These are phyloP conservation scores for Gastrophysa polygoni DNA, from an alignment of 2,888 invertebrate genomes.

Conservation along the genomic window DNA sequence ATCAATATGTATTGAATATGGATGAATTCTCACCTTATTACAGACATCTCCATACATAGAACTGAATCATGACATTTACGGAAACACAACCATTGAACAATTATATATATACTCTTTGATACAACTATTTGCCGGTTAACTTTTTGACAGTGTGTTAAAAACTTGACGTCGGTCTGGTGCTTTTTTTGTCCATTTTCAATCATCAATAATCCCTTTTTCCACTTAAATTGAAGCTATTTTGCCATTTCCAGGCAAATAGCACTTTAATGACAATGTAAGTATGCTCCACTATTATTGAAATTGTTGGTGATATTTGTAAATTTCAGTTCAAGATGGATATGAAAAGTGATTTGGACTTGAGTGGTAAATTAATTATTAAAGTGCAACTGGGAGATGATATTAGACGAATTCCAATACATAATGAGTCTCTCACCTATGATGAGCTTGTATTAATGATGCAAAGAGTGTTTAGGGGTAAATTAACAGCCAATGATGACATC, in stretches of 20 bases:
- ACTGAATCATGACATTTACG: no score
- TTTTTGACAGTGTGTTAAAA: constrained; percentile 37
- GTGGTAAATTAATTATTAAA: constrained; percentile 63
- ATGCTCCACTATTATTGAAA: neutral
- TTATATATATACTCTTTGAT: no score
- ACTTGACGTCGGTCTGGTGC: constrained; percentile 34
- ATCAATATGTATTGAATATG: no score
- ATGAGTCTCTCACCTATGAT: constrained; percentile 74
- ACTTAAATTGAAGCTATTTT: constrained; percentile 34
- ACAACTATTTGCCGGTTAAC: constrained; percentile 7
- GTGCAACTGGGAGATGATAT: constrained; percentile 71
- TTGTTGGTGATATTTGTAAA: constrained; percentile 7
- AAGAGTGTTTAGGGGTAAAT: constrained; percentile 68
- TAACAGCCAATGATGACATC: constrained; percentile 69
- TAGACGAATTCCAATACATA: constrained; percentile 71
- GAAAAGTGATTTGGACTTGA: constrained; percentile 58
- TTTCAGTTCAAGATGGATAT: constrained; percentile 51
- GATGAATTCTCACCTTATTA: no score
- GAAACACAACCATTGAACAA: no score
- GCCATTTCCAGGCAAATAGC: constrained; percentile 31
- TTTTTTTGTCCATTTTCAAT: constrained; percentile 42
- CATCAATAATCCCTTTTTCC: constrained; percentile 37
- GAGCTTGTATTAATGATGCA: constrained; percentile 76
- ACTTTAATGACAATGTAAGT: constrained; percentile 40
- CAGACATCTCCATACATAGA: no score